Percentiles rank a stretch among this genome's conserved stretches.
Evolutionary conservation across 2,113 vertebrate species (phyloP).

Genomic region (Sphaerodactylus townsendi): DNA sequence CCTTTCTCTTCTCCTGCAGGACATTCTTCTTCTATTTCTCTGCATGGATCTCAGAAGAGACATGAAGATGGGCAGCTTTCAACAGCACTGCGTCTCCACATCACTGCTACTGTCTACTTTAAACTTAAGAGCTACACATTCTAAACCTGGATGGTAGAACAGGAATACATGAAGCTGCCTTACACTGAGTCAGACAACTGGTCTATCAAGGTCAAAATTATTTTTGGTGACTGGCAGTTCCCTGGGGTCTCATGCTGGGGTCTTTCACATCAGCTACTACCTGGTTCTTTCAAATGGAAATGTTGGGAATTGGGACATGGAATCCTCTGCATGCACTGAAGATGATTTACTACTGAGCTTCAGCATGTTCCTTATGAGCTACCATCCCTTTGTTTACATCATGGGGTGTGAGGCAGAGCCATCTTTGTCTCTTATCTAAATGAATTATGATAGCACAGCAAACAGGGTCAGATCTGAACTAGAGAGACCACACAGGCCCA

Average conservation of each 20-base stretch:
- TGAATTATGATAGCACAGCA: not conserved
- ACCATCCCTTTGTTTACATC: too few species aligned
- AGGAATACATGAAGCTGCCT: not conserved
- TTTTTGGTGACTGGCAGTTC: too few species aligned
- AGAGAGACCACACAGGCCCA: too few species aligned
- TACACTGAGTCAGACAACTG: too few species aligned
- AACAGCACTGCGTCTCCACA: not conserved
- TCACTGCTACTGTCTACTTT: not conserved
- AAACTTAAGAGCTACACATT: not conserved
- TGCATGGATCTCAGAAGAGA: not conserved
- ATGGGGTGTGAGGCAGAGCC: not conserved
- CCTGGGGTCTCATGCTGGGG: too few species aligned
- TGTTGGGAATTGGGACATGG: too few species aligned
- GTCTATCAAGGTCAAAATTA: too few species aligned
- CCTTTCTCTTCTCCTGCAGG: not conserved
- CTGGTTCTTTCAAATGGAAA: too few species aligned
- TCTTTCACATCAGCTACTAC: too few species aligned
- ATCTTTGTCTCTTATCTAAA: not conserved
- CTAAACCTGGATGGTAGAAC: not conserved
- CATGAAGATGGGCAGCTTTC: not conserved
- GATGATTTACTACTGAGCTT: too few species aligned
- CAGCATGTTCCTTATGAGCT: too few species aligned
- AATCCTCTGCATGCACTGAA: too few species aligned
- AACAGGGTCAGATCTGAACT: not conserved
- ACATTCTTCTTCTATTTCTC: not conserved